Percentiles rank a stretch among this genome's conserved stretches.
Conservation (phyloP, 2,797 vertebrate species). For the Antennarius maculatus region DNA sequence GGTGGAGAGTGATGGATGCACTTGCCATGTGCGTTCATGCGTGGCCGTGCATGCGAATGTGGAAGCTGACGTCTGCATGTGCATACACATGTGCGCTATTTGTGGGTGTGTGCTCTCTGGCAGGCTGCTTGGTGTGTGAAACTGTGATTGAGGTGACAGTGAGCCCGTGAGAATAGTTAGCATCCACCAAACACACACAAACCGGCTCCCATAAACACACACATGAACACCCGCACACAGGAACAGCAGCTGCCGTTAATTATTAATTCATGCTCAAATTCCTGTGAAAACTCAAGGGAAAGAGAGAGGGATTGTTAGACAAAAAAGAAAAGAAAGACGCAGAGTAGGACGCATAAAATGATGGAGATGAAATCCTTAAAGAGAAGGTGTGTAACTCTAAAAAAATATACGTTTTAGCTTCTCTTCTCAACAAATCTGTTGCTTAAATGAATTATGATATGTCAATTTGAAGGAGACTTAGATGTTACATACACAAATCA, state of each 20-base stretch:
- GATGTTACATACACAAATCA: too few species aligned
- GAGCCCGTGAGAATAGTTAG: conserved; percentile 72
- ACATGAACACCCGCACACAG: conserved; percentile 43
- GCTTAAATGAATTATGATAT: too few species aligned
- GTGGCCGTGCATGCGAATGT: conserved; percentile 38
- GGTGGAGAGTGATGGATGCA: conserved; percentile 32
- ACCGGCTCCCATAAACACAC: conserved; percentile 27
- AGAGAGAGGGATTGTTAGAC: conserved; percentile 39
- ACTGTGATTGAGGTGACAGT: conserved; percentile 72
- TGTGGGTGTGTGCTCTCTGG: conserved; percentile 30
- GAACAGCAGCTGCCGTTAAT: conserved; percentile 85
- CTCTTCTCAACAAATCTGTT: too few species aligned
- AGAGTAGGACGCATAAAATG: conserved; percentile 5
- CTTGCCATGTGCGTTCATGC: conserved; percentile 36
- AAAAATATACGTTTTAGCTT: too few species aligned
- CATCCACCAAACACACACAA: conserved; percentile 54
- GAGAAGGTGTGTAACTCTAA: too few species aligned
- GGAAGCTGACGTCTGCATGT: conserved; percentile 32
- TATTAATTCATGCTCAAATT: conserved; percentile 89
- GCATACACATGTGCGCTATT: background rate
- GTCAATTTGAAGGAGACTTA: too few species aligned
- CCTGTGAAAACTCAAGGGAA: conserved; percentile 84
- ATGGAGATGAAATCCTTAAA: conserved; percentile 13
- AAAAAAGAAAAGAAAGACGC: conserved; percentile 10
- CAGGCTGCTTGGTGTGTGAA: conserved; percentile 61